Base-by-base conservation (phyloP, 2,888 invertebrate genomes). In the Tipula confusa region DNA sequence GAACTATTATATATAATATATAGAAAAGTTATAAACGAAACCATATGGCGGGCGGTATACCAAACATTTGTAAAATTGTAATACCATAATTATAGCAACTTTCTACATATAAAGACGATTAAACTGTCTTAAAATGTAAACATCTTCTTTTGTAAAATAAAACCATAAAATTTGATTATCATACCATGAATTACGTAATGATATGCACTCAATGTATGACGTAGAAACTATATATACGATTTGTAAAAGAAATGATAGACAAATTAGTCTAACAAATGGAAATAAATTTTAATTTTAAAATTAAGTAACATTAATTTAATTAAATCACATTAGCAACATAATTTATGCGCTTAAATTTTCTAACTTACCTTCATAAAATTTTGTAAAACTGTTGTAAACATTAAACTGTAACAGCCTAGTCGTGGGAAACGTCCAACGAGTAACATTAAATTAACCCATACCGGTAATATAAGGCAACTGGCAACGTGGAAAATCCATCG, bases 371-470 rank as follows among this genome's bases (percentile, higher is more conserved):
- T 91, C 64, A 91, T 86, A 83, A 91, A 89, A 85, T 92, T 92
- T 85, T 89, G 89, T 84, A 91, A 86, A n/a, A 92, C 92, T 9
- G 90, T 90, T 24, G 90, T 89, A 86, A 92, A 91, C 91, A 92
- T 91, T 82, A 92, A 89, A 29, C 92, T 91, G 86, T 92, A 92
- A 86, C 91, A 90, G 82, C 92, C 92, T 86, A 90, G 90, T 28
- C 88, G 88, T 83, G 92, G 92, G 84, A 92, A 89, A 84, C 91
- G 87, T 64, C 91, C 92, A 85, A 91, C 88, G 85, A 92, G 87
- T 82, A 91, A 87, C 91, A 92, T 91, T 86, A 91, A 87, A 87
- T 92, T 90, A 36, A 90, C 88, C 92, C 92, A 92, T 3, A 90
- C 89, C 83, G 91, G 87, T 83, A 92, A 87, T 84, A 92, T 88